Conservation (phyloP, 2,113 vertebrate species). For the Vidua macroura region DNA sequence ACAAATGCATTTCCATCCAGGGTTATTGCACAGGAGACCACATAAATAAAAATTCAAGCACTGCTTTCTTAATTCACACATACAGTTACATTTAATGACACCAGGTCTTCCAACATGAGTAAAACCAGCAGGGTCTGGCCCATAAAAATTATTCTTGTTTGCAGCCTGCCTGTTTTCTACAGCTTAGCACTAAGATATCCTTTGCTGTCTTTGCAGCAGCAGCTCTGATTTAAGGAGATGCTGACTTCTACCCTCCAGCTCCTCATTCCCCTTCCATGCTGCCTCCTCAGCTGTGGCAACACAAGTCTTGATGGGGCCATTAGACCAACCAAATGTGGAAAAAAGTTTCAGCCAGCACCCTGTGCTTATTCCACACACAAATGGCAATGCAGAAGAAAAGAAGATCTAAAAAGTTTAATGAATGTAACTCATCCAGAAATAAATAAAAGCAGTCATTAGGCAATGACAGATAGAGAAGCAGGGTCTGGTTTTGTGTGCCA, state of each 20-base stretch:
- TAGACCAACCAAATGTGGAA: background rate
- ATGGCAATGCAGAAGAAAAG: background rate
- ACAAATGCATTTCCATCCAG: conserved; percentile 26
- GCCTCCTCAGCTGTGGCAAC: background rate
- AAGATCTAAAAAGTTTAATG: background rate
- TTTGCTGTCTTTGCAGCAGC: background rate
- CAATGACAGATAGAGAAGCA: background rate
- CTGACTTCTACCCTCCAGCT: background rate
- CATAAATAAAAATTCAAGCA: conserved; percentile 37
- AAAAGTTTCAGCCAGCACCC: background rate
- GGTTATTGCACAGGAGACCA: conserved; percentile 11
- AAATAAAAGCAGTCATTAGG: conserved; percentile 9
- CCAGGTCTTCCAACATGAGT: background rate
- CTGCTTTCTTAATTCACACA: conserved; percentile 31
- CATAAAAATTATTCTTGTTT: conserved; percentile 49
- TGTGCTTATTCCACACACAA: background rate
- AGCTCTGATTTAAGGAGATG: conserved; percentile 10
- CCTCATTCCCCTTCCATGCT: background rate
- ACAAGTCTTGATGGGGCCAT: background rate
- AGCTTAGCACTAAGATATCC: conserved; percentile 2
- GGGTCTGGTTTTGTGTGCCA: background rate
- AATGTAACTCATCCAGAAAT: background rate
- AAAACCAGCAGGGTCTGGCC: conserved; percentile 21
- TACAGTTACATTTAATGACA: conserved; percentile 32
- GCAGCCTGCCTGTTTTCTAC: conserved; percentile 27